These are phyloP conservation scores for Caracal caracal DNA, from an alignment of 2,113 vertebrate species.

Conservation along the genomic window DNA sequence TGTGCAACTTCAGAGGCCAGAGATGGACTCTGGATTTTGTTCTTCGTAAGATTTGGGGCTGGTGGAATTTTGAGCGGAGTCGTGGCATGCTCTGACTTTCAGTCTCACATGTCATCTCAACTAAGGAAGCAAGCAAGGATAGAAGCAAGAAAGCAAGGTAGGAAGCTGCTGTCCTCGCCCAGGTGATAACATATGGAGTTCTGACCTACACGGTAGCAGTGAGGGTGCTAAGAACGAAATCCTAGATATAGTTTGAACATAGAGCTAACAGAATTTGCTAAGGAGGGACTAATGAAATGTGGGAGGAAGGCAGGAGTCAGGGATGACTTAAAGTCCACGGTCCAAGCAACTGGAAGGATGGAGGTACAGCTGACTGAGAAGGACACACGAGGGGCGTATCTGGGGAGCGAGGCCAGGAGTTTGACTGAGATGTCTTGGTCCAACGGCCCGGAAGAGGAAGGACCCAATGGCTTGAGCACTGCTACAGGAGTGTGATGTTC, in stretches of 20 bases:
- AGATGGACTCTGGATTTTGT: not conserved
- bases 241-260: not conserved
- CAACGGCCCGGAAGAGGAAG: not conserved
- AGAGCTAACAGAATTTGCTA: not conserved
- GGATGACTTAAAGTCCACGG: not conserved
- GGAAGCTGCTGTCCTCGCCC: accelerated
- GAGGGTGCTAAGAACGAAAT: not conserved
- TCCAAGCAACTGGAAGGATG: not conserved
- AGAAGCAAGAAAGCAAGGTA: not conserved
- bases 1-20: not conserved
- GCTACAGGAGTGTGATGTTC: not conserved
- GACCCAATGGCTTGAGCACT: not conserved
- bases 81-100: not conserved
- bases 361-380: not conserved
- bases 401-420: not conserved
- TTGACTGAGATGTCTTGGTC: not conserved
- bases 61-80: not conserved
- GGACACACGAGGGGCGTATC: accelerated
- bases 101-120: not conserved
- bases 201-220: too few species aligned
- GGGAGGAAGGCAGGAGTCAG: not conserved
- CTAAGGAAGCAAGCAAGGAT: not conserved
- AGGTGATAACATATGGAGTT: not conserved
- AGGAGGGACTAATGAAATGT: not conserved
- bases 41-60: not conserved